phyloP scores from a whole-genome alignment of 2,113 vertebrate species.

The Tretioscincus oriximinensis region DNA sequence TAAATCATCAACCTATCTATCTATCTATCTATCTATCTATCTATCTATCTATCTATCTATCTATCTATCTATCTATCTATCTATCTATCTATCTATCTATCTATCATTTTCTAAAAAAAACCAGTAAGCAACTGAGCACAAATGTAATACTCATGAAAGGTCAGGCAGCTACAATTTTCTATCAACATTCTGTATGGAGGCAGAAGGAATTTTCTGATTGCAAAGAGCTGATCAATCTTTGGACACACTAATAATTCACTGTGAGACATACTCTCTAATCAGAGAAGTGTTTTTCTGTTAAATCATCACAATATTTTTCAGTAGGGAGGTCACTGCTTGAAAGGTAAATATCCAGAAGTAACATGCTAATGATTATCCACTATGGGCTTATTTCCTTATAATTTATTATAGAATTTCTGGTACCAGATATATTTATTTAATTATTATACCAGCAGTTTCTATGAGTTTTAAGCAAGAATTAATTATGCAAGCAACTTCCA shows the following conservation, averaged over 20 bases:
- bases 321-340: constrained; percentile 22
- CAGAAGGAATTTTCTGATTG: not conserved
- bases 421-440: constrained; percentile 34
- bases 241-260: not conserved
- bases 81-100: too few relatives aligned
- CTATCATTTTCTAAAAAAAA: not conserved
- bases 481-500: constrained; percentile 72
- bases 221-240: not conserved
- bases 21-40: too few relatives aligned
- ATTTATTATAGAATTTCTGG: constrained; percentile 32
- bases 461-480: constrained; percentile 75
- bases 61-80: too few relatives aligned
- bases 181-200: not conserved
- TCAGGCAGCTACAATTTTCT: not conserved
- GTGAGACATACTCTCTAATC: not conserved
- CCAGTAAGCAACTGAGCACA: not conserved
- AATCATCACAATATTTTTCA: not conserved
- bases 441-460: constrained; percentile 61
- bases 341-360: accelerated
- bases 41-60: too few relatives aligned
- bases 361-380: not conserved
- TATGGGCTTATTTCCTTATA: constrained; percentile 17
- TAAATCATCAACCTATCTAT: too few relatives aligned
- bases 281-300: not conserved
- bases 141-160: not conserved